phyloP scores from a whole-genome alignment of 2,113 vertebrate species.

The Tylochromis polylepis region DNA sequence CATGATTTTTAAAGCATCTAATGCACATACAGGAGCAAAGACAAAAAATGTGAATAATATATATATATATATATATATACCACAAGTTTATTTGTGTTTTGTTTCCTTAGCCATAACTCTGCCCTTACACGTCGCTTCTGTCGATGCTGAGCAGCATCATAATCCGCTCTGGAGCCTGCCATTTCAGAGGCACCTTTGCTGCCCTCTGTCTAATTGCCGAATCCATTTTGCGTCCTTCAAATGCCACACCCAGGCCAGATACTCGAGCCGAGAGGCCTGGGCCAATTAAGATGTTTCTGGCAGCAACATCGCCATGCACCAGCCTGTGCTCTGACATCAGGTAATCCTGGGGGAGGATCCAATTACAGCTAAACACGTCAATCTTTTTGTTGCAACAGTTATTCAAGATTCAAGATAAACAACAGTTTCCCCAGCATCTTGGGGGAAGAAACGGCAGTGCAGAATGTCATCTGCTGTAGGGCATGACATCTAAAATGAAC shows the following conservation, averaged over 20 bases:
- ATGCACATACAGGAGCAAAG: background rate
- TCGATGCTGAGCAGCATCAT: conserved; percentile 53
- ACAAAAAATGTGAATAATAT: background rate
- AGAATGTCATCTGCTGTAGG: background rate
- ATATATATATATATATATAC: background rate
- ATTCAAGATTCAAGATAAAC: background rate
- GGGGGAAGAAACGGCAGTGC: background rate
- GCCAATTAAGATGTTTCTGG: conserved; percentile 66
- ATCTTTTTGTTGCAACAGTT: background rate
- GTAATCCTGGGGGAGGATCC: conserved; percentile 61
- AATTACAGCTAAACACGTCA: background rate
- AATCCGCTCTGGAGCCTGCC: conserved; percentile 71
- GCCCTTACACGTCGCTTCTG: conserved; percentile 69
- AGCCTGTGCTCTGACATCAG: conserved; percentile 65
- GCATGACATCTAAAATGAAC: background rate
- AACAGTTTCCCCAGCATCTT: background rate
- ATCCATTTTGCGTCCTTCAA: conserved; percentile 40
- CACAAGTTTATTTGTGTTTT: background rate
- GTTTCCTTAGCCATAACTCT: background rate
- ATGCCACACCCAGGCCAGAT: conserved; percentile 65
- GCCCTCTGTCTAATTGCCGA: conserved; percentile 18
- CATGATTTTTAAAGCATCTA: background rate
- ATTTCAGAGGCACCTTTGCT: conserved; percentile 65
- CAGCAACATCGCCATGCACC: conserved; percentile 67
- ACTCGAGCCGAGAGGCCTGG: conserved; percentile 58